Percentiles rank a stretch among this genome's conserved stretches.
These are phyloP conservation scores for Nematostella vectensis DNA, from an alignment of 92 coral and sea anemone species.

Conservation along the genomic window DNA sequence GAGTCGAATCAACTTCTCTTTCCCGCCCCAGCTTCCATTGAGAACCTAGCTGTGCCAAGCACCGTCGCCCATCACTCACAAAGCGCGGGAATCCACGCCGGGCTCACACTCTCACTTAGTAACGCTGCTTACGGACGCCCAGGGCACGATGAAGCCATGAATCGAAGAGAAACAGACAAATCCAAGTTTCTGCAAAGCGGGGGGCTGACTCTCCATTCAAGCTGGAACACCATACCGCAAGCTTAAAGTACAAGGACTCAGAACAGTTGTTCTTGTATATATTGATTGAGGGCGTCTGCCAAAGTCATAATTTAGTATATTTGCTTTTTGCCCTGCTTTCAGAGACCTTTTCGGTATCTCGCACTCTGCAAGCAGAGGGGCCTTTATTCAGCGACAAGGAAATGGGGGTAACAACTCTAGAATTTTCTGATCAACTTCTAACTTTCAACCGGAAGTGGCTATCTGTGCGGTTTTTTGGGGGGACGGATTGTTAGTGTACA, in stretches of 20 bases:
- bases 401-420: no score
- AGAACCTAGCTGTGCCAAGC: constrained; percentile 47
- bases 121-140: constrained; percentile 37
- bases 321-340: no score
- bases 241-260: constrained; percentile 8
- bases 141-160: constrained; percentile 41
- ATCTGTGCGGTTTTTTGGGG: no score
- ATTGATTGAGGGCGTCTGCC: no score
- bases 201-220: constrained; percentile 52
- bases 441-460: no score
- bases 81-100: constrained; percentile 26
- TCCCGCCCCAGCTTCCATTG: constrained; percentile 62
- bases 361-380: no score
- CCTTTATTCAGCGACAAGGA: no score
- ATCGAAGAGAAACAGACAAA: constrained; percentile 37
- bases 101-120: constrained; percentile 38
- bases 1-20: constrained; percentile 57
- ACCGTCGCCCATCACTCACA: constrained; percentile 60
- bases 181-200: constrained; percentile 60
- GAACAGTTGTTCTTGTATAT: background rate
- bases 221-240: constrained; percentile 63
- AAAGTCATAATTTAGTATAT: no score
- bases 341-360: no score
- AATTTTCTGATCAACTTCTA: no score
- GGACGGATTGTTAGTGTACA: no score